Percentiles rank a stretch among this genome's conserved stretches.
Conservation (phyloP, 2,113 vertebrate species). For the Ageneiosus marmoratus region DNA sequence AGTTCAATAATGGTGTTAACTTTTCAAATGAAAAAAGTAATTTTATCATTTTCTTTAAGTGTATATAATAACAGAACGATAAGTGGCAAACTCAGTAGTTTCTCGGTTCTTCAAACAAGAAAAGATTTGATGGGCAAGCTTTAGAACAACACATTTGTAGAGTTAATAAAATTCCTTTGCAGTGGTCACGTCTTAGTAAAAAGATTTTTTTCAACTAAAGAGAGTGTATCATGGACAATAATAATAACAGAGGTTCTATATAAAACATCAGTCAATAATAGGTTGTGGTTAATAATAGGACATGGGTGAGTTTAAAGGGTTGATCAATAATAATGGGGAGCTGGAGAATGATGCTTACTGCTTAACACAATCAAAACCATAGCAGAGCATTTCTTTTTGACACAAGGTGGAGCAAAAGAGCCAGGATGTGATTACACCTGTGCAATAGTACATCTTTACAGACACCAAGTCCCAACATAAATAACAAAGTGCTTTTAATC, state of each 20-base stretch:
- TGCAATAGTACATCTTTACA: background rate
- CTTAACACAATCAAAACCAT: constrained; percentile 1
- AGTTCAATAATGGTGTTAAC: constrained; percentile 25
- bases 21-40: constrained; percentile 34
- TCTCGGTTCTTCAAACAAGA: constrained; percentile 4
- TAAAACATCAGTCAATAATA: background rate
- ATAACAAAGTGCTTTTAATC: constrained; percentile 36
- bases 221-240: constrained; percentile 1
- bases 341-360: background rate
- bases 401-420: constrained; percentile 27
- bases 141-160: background rate
- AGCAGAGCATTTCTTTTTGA: constrained; percentile 8
- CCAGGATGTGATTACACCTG: background rate
- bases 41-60: constrained; percentile 23
- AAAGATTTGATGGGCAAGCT: background rate
- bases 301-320: background rate
- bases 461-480: constrained; percentile 21
- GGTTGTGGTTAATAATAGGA: background rate
- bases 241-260: background rate
- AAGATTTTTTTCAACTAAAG: background rate
- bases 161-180: background rate
- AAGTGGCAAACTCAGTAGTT: constrained; percentile 49
- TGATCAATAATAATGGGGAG: background rate
- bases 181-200: constrained; percentile 12
- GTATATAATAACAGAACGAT: constrained; percentile 30